Evolutionary conservation across 2,888 invertebrate species (phyloP).

Genomic region (Clostera curtula): DNA sequence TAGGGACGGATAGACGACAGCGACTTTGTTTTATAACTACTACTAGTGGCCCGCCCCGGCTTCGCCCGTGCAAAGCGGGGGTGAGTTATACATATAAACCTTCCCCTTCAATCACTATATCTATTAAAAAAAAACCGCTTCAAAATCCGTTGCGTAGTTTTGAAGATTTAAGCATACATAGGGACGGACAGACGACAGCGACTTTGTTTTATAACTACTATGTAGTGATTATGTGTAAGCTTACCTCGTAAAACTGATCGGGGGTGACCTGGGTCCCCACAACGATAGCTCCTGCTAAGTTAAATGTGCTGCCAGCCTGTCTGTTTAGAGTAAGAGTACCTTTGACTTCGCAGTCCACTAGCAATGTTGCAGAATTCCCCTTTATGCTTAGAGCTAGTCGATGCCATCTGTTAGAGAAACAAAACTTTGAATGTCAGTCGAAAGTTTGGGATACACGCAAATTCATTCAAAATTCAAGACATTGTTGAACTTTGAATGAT

Average conservation of each 20-base stretch:
- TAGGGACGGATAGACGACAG: too few relatives aligned
- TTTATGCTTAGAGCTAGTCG: slow-evolving; percentile 88
- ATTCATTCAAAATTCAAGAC: too few relatives aligned
- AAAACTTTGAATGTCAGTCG: background rate
- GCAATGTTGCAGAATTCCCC: slow-evolving; percentile 84
- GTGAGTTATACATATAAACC: too few relatives aligned
- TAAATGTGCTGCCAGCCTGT: slow-evolving; percentile 75
- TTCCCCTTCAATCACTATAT: too few relatives aligned
- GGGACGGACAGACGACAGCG: too few relatives aligned
- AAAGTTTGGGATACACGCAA: background rate
- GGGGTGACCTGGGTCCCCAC: slow-evolving; percentile 85
- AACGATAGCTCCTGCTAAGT: slow-evolving; percentile 82
- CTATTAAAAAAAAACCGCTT: background rate
- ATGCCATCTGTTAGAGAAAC: slow-evolving; percentile 80
- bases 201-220: too few relatives aligned
- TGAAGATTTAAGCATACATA: too few relatives aligned
- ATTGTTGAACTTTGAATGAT: too few relatives aligned
- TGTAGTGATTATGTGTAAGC: slow-evolving; percentile 9
- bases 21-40: too few relatives aligned
- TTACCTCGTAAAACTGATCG: slow-evolving; percentile 78
- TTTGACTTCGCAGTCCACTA: slow-evolving; percentile 82
- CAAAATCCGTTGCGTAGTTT: slow-evolving; percentile 2
- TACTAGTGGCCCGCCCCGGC: too few relatives aligned
- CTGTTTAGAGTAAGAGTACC: slow-evolving; percentile 77
- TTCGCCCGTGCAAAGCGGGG: too few relatives aligned